Evolutionary conservation across 2,888 invertebrate genomes (phyloP), one percentile per base, ranked within the genome.

Genomic region (Drosophila acutilabella): DNA sequence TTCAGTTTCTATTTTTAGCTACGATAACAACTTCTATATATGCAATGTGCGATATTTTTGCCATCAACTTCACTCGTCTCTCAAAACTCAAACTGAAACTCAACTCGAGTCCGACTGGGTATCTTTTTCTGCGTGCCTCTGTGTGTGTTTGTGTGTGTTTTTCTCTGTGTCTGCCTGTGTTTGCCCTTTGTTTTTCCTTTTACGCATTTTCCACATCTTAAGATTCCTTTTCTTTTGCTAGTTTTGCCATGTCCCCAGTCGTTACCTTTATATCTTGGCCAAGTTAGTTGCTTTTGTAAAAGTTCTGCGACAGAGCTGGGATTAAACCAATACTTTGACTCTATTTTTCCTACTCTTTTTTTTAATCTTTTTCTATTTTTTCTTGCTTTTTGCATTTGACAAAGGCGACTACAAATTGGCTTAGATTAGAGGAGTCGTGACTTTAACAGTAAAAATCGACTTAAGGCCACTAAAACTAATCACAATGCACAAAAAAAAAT

Each of bases 1-100:
- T 80, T 77, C 67, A 74, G 74, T 84, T 89, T 89, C 82, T 84
- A 82, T 87, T 87, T 87, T 52, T 82, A 78, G 42, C 74, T 77
- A 62, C 74, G 69, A 84, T 74, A 84, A 87, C 76, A 82, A 76
- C 72, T 67, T 64, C 38, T 65, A 18, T 59, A 59, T 74, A 52
- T 78, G 64, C 74, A 74, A 73, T 65, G 72, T 86, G 84, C 84
- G 68, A 79, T 81, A 81, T 74, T 84, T 69, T 60, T 36, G 36
- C 61, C 77, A 26, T 50, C 40, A 65, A 53, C 44, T 70, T 54
- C 11, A 50, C 42, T 70, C 36, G 30, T 30, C 30, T 30, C 30
- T 30, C 30, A 30, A 30, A 50, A 53, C 72, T 64, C 52, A 50
- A 56, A 56, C 73, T 62, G 53, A 52, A 65, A 53, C 54, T 56